Evolutionary conservation across 2,888 invertebrate species (phyloP).

Genomic region (Mystacides longicornis): DNA sequence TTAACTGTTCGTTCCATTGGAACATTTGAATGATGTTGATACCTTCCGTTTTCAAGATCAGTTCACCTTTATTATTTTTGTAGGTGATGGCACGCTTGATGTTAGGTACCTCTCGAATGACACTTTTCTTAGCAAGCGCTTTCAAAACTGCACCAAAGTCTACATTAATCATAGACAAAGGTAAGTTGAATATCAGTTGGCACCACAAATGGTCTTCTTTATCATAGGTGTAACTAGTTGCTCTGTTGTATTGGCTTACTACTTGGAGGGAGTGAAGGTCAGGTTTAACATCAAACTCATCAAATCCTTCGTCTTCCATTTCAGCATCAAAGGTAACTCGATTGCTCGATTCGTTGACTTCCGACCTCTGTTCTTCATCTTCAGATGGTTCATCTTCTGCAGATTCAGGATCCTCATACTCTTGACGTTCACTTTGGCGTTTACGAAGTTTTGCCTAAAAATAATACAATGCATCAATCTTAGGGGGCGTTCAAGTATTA

Average conservation of each 20-base stretch:
- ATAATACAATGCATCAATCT: conserved; percentile 5
- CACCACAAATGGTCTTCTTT: conserved; percentile 75
- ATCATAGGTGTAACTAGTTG: conserved; percentile 69
- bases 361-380: conserved; percentile 33
- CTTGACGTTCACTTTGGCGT: conserved; percentile 53
- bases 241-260: conserved; percentile 37
- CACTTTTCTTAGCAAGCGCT: conserved; percentile 60
- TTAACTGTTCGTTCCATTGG: conserved; percentile 67
- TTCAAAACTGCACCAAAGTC: conserved; percentile 70
- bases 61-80: conserved; percentile 49
- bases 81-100: conserved; percentile 83
- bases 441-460: conserved; percentile 47
- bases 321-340: conserved; percentile 39
- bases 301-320: conserved; percentile 32
- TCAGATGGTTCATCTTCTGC: conserved; percentile 49
- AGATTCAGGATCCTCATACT: conserved; percentile 60
- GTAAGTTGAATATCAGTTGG: conserved; percentile 66
- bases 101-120: conserved; percentile 71
- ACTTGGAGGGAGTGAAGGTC: conserved; percentile 34
- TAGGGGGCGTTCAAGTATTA: no score
- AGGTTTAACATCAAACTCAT: conserved; percentile 26
- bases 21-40: conserved; percentile 90
- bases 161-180: conserved; percentile 55
- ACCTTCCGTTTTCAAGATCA: conserved; percentile 87
- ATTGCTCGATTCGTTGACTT: conserved; percentile 43